These are phyloP conservation scores for Perdita meconis DNA, from an alignment of 2,888 invertebrate genomes.

Conservation along the genomic window DNA sequence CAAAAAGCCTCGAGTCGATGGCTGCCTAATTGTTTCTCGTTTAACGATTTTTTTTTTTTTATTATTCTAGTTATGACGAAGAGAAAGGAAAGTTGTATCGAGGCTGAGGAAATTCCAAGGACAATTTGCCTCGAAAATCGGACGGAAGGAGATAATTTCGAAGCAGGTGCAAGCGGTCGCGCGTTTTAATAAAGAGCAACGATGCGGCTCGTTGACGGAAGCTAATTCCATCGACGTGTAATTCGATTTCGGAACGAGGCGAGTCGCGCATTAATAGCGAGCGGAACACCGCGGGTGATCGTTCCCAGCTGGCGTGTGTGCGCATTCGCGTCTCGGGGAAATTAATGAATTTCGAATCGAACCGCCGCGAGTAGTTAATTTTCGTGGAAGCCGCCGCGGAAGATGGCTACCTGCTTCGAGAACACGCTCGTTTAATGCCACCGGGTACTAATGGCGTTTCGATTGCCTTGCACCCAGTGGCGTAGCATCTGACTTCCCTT, in stretches of 20 bases:
- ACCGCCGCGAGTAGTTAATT: constrained; percentile 65
- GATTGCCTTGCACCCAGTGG: constrained; percentile 61
- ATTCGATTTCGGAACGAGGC: constrained; percentile 65
- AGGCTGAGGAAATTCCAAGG: background rate
- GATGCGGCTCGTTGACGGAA: constrained; percentile 57
- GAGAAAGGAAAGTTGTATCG: background rate
- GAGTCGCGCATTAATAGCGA: constrained; percentile 60
- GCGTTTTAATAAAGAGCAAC: constrained; percentile 48
- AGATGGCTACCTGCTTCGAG: constrained; percentile 64
- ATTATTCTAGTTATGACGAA: too few relatives aligned
- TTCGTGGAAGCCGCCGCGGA: constrained; percentile 61
- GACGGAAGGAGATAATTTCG: background rate
- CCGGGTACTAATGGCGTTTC: constrained; percentile 69
- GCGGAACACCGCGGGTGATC: constrained; percentile 66
- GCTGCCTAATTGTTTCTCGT: too few relatives aligned
- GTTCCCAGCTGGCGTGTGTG: constrained; percentile 38
- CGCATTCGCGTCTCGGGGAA: constrained; percentile 50
- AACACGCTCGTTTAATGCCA: constrained; percentile 69
- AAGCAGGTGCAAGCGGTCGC: constrained; percentile 8
- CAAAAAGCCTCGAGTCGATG: too few relatives aligned
- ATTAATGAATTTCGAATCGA: constrained; percentile 71
- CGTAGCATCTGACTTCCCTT: constrained; percentile 36
- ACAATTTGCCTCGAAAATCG: background rate
- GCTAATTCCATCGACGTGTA: constrained; percentile 61
- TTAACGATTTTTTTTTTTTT: too few relatives aligned